Evolutionary conservation across 2,797 vertebrate species (phyloP).

Genomic region (Mycteria americana): DNA sequence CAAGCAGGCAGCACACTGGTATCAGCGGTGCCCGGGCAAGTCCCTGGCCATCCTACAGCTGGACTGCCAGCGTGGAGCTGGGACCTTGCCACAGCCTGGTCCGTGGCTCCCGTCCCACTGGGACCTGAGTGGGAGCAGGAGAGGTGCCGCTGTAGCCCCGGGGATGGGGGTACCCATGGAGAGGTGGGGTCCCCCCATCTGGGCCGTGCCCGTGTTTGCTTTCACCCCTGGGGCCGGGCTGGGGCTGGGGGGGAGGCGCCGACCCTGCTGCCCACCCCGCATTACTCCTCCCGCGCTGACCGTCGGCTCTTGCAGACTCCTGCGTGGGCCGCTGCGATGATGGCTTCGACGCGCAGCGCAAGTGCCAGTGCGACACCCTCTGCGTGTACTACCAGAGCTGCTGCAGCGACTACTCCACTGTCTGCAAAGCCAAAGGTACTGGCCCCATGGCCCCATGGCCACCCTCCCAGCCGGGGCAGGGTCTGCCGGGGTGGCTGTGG

Average conservation of each 20-base stretch:
- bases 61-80: neutral
- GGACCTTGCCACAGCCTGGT: neutral
- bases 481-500: rapidly evolving
- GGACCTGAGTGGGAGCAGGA: neutral
- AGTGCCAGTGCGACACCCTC: constrained; percentile 91
- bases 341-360: constrained; percentile 77
- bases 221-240: neutral
- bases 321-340: constrained; percentile 84
- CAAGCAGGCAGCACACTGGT: neutral
- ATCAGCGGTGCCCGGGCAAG: neutral
- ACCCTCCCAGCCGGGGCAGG: neutral
- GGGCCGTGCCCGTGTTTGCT: rapidly evolving
- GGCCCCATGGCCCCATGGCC: rapidly evolving
- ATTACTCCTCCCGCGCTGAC: neutral
- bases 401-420: constrained; percentile 81
- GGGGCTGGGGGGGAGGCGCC: neutral
- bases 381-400: constrained; percentile 94
- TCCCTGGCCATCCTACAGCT: neutral
- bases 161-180: neutral
- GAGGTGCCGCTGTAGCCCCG: neutral
- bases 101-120: rapidly evolving
- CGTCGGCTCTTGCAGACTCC: constrained; percentile 78
- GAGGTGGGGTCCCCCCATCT: neutral
- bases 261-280: neutral
- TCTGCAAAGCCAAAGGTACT: constrained; percentile 84